Percentiles rank a stretch among this genome's conserved stretches.
phyloP scores from a whole-genome alignment of 2,888 invertebrate species.

The Drosophila aldrichi region DNA sequence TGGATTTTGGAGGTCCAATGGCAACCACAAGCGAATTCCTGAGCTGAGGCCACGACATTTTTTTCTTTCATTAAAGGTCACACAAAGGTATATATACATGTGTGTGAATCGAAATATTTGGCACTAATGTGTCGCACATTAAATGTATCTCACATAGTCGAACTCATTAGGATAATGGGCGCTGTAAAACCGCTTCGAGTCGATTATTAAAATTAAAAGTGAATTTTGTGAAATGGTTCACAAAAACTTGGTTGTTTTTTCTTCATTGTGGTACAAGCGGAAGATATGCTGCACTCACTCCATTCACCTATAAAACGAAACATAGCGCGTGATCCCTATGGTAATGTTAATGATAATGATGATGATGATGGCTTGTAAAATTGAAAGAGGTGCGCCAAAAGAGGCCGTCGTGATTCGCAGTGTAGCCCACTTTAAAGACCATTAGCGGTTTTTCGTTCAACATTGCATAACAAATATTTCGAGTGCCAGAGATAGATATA shows the following conservation, averaged over 20 bases:
- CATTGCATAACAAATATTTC: slow-evolving; percentile 44
- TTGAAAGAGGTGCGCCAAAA: slow-evolving; percentile 69
- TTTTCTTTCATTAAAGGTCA: slow-evolving; percentile 57
- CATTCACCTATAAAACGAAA: slow-evolving; percentile 21
- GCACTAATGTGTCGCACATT: slow-evolving; percentile 59
- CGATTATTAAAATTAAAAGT: slow-evolving; percentile 79
- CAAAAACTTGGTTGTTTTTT: slow-evolving; percentile 25
- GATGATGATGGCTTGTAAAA: slow-evolving; percentile 55
- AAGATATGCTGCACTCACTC: slow-evolving; percentile 24
- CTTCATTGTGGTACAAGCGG: slow-evolving; percentile 27
- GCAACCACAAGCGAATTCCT: slow-evolving; percentile 62
- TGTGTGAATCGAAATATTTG: slow-evolving; percentile 33
- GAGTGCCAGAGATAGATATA: not conserved
- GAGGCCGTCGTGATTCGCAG: slow-evolving; percentile 40
- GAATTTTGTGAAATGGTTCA: slow-evolving; percentile 68
- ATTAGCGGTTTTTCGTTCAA: slow-evolving; percentile 59
- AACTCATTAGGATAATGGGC: slow-evolving; percentile 53
- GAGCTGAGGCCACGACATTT: slow-evolving; percentile 63
- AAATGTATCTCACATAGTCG: slow-evolving; percentile 40
- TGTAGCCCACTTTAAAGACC: slow-evolving; percentile 65
- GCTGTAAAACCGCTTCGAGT: slow-evolving; percentile 39
- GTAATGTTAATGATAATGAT: slow-evolving; percentile 62
- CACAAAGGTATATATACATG: not conserved
- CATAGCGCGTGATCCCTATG: slow-evolving; percentile 58
- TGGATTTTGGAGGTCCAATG: slow-evolving; percentile 45